A percentile compares a stretch with the other conserved stretches of the same genome.
Conservation (phyloP, 2,113 vertebrate genomes). For the Oryzias curvinotus region DNA sequence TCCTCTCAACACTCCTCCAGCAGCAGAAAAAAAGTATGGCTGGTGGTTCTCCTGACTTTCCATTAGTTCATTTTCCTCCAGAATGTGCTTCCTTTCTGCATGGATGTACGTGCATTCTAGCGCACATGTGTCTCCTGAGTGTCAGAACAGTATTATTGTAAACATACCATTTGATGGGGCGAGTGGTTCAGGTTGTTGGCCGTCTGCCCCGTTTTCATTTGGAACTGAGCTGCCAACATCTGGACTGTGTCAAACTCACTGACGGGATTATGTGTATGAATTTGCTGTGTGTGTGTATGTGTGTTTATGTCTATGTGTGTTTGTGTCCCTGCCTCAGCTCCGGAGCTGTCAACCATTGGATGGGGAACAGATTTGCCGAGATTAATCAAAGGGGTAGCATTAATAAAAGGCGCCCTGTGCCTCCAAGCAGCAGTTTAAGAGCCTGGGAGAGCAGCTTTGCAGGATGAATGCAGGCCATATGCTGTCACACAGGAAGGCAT, state of each 20-base stretch:
- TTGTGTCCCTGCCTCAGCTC: slow-evolving; percentile 51
- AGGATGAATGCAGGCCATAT: slow-evolving; percentile 26
- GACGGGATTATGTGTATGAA: slow-evolving; percentile 39
- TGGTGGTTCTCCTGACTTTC: slow-evolving; percentile 52
- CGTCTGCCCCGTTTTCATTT: slow-evolving; percentile 78
- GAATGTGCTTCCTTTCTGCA: slow-evolving; percentile 26
- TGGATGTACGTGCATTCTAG: slow-evolving; percentile 8
- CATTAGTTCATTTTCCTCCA: slow-evolving; percentile 63
- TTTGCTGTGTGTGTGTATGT: slow-evolving; percentile 13
- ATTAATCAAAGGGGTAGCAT: slow-evolving; percentile 79
- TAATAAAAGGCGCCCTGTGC: slow-evolving; percentile 68
- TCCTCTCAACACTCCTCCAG: slow-evolving; percentile 17
- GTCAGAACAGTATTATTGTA: slow-evolving; percentile 79
- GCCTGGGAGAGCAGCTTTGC: slow-evolving; percentile 39
- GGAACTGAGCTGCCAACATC: slow-evolving; percentile 81
- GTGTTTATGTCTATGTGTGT: slow-evolving; percentile 27
- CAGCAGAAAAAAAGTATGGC: slow-evolving; percentile 6
- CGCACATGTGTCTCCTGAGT: slow-evolving; percentile 61
- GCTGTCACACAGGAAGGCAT: slow-evolving; percentile 7
- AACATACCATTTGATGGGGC: slow-evolving; percentile 82
- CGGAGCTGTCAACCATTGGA: slow-evolving; percentile 71
- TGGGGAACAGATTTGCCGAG: slow-evolving; percentile 77
- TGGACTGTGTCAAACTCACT: slow-evolving; percentile 81
- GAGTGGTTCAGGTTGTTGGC: slow-evolving; percentile 81
- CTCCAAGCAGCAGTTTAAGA: slow-evolving; percentile 56